phyloP scores from a whole-genome alignment of 2,888 invertebrate species.

The Ischnura elegans region DNA sequence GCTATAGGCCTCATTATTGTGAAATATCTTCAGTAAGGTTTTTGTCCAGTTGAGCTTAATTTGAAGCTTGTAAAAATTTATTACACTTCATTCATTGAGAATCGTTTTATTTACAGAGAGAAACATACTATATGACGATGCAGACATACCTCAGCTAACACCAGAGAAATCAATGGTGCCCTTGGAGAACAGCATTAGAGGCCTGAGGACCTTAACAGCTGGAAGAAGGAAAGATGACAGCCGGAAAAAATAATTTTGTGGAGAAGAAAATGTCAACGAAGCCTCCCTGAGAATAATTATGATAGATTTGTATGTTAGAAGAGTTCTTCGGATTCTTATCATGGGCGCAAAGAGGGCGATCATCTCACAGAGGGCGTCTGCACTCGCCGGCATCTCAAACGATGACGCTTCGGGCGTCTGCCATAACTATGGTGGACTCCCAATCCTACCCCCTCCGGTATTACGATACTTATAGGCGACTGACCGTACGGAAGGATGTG shows the following conservation, averaged over 20 bases:
- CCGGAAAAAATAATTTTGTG: not conserved
- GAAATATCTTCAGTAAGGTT: too few relatives aligned
- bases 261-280: not conserved
- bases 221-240: not conserved
- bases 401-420: constrained; percentile 3
- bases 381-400: not conserved
- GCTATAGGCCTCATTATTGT: too few relatives aligned
- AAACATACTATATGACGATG: not conserved
- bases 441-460: not conserved
- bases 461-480: not conserved
- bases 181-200: not conserved
- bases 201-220: not conserved
- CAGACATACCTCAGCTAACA: not conserved
- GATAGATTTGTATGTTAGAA: not conserved
- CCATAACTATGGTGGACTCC: not conserved
- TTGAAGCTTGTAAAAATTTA: too few relatives aligned
- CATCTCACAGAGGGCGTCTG: not conserved
- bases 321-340: not conserved
- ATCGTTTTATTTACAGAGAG: not conserved
- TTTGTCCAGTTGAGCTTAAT: too few relatives aligned
- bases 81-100: too few relatives aligned
- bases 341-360: not conserved
- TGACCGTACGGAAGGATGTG: not conserved
- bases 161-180: not conserved
- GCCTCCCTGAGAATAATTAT: not conserved